A percentile compares a stretch with the other conserved stretches of the same genome.
Evolutionary conservation across 2,113 vertebrate genomes (phyloP).

Genomic region (Varanus komodoensis): DNA sequence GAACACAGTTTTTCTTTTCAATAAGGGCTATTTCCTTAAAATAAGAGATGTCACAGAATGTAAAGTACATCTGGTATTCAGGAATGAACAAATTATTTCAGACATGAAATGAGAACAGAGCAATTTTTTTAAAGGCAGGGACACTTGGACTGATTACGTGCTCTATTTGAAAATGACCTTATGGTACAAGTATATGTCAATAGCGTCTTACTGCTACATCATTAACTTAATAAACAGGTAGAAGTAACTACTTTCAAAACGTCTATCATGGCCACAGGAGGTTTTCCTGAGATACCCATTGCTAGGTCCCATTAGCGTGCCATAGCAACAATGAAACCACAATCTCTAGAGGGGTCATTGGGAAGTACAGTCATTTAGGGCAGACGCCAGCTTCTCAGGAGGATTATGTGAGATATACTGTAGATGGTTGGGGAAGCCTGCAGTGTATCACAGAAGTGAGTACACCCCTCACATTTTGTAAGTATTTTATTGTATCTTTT

Average conservation of each 20-base stretch:
- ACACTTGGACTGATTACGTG: not conserved
- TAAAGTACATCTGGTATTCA: not conserved
- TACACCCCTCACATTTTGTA: too few species aligned
- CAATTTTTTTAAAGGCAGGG: not conserved
- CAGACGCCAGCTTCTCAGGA: not conserved
- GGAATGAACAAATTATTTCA: not conserved
- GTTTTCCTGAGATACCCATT: constrained; percentile 51
- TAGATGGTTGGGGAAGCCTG: too few species aligned
- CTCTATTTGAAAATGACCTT: not conserved
- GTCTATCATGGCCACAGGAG: constrained; percentile 53
- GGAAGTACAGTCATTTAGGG: constrained; percentile 17
- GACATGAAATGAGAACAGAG: not conserved
- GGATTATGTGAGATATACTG: not conserved
- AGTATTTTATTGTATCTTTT: too few species aligned
- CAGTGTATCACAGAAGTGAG: too few species aligned
- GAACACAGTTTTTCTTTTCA: not conserved
- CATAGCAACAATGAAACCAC: constrained; percentile 66
- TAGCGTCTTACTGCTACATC: constrained; percentile 3
- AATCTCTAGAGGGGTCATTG: constrained; percentile 38
- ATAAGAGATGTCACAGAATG: not conserved
- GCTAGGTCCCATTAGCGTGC: constrained; percentile 42
- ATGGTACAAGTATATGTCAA: constrained; percentile 5
- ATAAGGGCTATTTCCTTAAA: not conserved
- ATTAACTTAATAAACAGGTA: constrained; percentile 12
- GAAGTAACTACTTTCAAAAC: not conserved